Base-by-base conservation (phyloP, 2,888 invertebrate species). In the Nezara viridula region DNA sequence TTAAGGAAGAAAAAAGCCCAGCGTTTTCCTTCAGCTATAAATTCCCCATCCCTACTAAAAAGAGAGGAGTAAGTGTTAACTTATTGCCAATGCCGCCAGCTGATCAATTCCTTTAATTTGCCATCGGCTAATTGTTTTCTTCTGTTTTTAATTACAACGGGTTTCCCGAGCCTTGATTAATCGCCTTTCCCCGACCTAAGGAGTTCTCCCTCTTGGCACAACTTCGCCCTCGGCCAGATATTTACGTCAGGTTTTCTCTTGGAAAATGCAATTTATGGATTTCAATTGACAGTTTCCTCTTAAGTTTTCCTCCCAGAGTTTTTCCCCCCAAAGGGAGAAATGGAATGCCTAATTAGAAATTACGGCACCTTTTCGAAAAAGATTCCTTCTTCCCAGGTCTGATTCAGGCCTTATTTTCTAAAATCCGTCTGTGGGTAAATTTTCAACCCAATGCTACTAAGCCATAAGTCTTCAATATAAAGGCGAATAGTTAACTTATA, bases 71-170 rank as follows among this genome's bases (percentile, higher is more conserved):
- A 73, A 73, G 66, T 73, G 66, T 73, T 73, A 73, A 73, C 32
- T 73, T 73, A 73, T 73, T 73, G 32, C 66, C 66, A 37, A 73
- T 73, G 32, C 44, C 81, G 32, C 81, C 81, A 47, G 86, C 52
- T 86, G 52, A 55, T 86, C 86, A 52, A 86, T 55, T 50, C 86
- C 55, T 86, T 55, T 55, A 86, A 86, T 86, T 55, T 40, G 86
- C 86, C 49, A 86, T 52, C 86, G 86, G 44, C 86, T 86, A 50
- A 86, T 86, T 86, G 86, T 86, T 86, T 86, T 86, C 86, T 86
- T 55, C 52, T 86, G 52, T 86, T 86, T 86, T 86, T 86, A 86
- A 86, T 86, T 86, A 55, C 86, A 37, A 86, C 19, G 86, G 86
- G 86, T 81, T 81, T 81, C 81, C 81, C 81, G 14, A n/a, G 44